phyloP scores from a whole-genome alignment of 2,113 vertebrate species.

The Cochlearius cochlearius region DNA sequence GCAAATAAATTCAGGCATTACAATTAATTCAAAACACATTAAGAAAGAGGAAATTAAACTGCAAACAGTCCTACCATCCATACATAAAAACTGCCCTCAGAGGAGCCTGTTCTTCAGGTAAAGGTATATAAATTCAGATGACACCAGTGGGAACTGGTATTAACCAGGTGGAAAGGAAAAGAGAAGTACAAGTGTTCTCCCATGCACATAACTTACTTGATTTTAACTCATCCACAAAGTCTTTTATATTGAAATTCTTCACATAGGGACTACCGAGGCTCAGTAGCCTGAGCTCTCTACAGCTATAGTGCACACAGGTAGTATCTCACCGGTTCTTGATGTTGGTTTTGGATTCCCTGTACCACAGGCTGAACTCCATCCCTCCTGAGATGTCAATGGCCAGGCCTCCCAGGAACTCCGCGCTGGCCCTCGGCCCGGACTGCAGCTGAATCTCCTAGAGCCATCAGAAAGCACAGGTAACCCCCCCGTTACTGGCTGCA shows the following conservation, averaged over 20 bases:
- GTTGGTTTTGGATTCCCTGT: constrained; percentile 95
- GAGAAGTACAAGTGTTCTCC: neutral
- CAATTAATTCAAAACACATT: neutral
- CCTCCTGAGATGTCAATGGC: constrained; percentile 95
- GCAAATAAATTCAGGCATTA: constrained; percentile 8
- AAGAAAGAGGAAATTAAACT: neutral
- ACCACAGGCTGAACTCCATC: constrained; percentile 99
- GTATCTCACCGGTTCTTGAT: constrained; percentile 89
- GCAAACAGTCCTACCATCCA: neutral
- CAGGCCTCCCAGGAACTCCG: constrained; percentile 87
- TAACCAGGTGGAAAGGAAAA: neutral
- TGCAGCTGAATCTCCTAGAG: constrained; percentile 88
- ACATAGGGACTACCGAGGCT: neutral
- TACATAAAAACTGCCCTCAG: neutral
- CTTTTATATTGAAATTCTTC: neutral
- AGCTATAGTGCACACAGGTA: neutral
- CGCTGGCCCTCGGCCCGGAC: constrained; percentile 84
- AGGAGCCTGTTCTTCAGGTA: neutral
- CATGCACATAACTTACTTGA: neutral
- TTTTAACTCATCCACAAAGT: neutral
- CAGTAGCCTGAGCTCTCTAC: neutral
- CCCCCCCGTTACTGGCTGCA: neutral
- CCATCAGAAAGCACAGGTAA: neutral
- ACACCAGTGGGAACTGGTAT: neutral
- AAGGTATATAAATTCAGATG: neutral